Evolutionary conservation across 2,113 vertebrate species (phyloP), one percentile per base, ranked within the genome.

Genomic region (Pelobates fuscus): DNA sequence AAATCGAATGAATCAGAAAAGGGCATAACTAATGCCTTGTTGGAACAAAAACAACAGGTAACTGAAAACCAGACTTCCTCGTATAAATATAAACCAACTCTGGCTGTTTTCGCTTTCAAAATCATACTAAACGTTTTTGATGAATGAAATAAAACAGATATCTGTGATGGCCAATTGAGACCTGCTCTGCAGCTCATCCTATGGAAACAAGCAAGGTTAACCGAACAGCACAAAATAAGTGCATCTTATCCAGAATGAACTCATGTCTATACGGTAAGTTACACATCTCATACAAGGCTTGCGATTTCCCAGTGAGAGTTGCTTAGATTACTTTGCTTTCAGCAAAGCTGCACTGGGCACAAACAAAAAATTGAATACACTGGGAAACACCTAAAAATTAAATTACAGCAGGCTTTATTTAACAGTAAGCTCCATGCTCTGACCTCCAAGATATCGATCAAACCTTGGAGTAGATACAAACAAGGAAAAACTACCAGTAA

Each of bases 311-410:
- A 55, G 29, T 5, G 49, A 69, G 27, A 8, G 7, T 55, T 18
- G 15, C 20, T 27, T 26, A 69, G 52, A 69, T 69, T 55, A 52
- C 67, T 55, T 69, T 57, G 49, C 67, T 55, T 11, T 55, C 6
- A 69, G 26, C 46, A 57, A 55, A 57, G 18, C n/a, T 4, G 3
- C 52, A 55, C 52, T 23, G 26, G 55, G 67, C 67, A 69, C 10
- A 67, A 25, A 41, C 26, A 8, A 69, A 24, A 37, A 57, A 69
- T 55, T 69, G 67, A 49, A 57, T 32, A 23, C 6, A 30, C 37
- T 26, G 46, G 25, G 20, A 55, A 20, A 55, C 52, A 21, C n/a
- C 10, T 21, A 55, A 20, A 55, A 55, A 23, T 55, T 55, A 23
- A 55, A 55, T 55, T 55, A 55, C 20, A 21, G n/a, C 3, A n/a